Percentiles rank a stretch among this genome's conserved stretches.
phyloP scores from a whole-genome alignment of 2,113 vertebrate genomes.

The Cyanistes caeruleus region DNA sequence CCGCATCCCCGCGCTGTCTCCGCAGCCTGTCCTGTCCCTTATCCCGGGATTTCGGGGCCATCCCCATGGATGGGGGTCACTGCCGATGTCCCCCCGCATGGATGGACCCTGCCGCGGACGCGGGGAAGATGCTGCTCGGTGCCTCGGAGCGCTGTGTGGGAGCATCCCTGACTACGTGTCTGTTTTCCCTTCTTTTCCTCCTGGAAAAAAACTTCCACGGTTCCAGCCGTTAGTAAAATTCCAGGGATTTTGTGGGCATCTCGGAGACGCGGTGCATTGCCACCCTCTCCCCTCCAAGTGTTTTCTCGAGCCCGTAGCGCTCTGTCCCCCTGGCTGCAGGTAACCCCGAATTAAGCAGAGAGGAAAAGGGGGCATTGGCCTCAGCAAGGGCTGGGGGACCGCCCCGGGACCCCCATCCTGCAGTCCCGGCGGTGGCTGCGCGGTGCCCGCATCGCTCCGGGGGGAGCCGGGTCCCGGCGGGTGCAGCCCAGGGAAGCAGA shows the following conservation, averaged over 20 bases:
- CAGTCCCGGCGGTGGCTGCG: background rate
- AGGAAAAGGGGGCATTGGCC: background rate
- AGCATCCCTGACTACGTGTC: background rate
- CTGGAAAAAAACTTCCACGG: background rate
- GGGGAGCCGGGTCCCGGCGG: background rate
- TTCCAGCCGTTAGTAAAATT: background rate
- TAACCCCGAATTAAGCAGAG: background rate
- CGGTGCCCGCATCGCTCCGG: background rate
- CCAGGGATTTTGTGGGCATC: background rate
- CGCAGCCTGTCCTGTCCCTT: background rate
- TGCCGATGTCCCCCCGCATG: background rate
- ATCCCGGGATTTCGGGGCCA: background rate
- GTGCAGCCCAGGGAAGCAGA: background rate
- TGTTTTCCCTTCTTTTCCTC: background rate
- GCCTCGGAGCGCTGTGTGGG: accelerated
- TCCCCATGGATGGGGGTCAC: background rate
- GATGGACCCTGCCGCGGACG: background rate
- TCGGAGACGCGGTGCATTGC: accelerated
- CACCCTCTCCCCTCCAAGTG: too few species aligned
- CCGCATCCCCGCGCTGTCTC: background rate
- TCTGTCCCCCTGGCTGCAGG: background rate
- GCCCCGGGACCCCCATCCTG: background rate
- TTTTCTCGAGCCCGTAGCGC: background rate
- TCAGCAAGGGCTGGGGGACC: accelerated
- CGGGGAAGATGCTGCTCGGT: background rate